phyloP scores from a whole-genome alignment of 2,113 vertebrate genomes.

The Chitala chitala region DNA sequence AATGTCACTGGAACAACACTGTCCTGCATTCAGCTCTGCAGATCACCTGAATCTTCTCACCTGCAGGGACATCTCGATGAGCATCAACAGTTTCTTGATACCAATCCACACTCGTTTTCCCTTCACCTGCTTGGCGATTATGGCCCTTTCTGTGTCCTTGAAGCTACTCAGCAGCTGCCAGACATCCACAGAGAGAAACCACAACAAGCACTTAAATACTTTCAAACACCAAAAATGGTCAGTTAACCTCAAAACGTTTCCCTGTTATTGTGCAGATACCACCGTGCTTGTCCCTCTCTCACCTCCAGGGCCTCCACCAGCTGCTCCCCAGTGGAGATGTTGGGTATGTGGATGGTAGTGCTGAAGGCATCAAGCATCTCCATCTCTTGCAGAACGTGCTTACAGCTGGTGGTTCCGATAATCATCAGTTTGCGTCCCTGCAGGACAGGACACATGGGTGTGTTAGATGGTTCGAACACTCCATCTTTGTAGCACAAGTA shows the following conservation, averaged over 20 bases:
- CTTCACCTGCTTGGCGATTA: slow-evolving; percentile 77
- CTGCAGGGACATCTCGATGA: slow-evolving; percentile 94
- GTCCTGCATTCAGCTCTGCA: background rate
- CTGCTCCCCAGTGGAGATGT: slow-evolving; percentile 80
- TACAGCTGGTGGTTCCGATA: slow-evolving; percentile 91
- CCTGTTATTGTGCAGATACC: background rate
- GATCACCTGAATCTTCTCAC: slow-evolving; percentile 54
- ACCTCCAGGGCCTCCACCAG: slow-evolving; percentile 85
- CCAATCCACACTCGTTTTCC: slow-evolving; percentile 77
- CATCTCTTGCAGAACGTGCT: slow-evolving; percentile 94
- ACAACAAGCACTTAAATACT: background rate
- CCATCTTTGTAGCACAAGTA: too few species aligned
- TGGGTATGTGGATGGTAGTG: slow-evolving; percentile 89
- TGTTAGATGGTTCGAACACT: too few species aligned
- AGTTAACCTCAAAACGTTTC: too few species aligned
- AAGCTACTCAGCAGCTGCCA: slow-evolving; percentile 85
- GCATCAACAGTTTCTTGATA: slow-evolving; percentile 94
- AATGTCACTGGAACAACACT: too few species aligned
- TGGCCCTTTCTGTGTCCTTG: slow-evolving; percentile 77
- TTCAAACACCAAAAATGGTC: background rate
- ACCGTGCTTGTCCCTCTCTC: background rate
- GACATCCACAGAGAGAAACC: slow-evolving; percentile 2
- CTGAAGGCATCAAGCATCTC: slow-evolving; percentile 93
- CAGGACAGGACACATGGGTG: background rate
- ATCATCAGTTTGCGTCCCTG: slow-evolving; percentile 95